Conservation (phyloP, 2,113 vertebrate species). For the Pelodiscus sinensis region DNA sequence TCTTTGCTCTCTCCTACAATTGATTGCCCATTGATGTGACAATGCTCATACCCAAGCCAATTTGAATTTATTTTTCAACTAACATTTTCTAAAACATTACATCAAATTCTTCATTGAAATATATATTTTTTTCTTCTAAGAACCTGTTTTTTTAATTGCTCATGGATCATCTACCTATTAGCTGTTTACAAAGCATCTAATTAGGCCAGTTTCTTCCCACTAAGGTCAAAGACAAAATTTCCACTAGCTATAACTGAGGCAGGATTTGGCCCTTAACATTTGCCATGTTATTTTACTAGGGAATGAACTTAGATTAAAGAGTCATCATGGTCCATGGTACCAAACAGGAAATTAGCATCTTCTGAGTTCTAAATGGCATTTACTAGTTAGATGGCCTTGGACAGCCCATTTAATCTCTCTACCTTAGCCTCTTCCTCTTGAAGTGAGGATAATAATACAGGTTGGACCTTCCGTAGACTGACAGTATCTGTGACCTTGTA, state of each 20-base stretch:
- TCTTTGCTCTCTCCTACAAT: accelerated
- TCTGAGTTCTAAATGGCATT: slow-evolving; percentile 32
- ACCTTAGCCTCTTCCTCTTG: slow-evolving; percentile 6
- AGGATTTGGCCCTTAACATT: background rate
- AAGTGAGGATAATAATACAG: background rate
- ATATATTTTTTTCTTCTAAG: background rate
- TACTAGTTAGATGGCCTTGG: slow-evolving; percentile 16
- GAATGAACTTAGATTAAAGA: slow-evolving; percentile 41
- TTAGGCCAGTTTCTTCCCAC: background rate
- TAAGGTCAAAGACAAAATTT: accelerated
- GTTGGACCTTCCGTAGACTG: too few relatives aligned
- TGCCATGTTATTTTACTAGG: slow-evolving; percentile 28
- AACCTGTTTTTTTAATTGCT: background rate
- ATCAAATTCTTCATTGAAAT: background rate
- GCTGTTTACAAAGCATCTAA: accelerated
- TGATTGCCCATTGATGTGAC: accelerated
- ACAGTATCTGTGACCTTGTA: too few relatives aligned
- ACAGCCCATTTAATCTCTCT: slow-evolving; percentile 7
- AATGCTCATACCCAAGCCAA: accelerated
- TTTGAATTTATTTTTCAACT: background rate
- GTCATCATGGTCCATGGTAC: background rate
- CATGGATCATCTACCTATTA: accelerated
- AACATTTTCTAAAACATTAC: background rate
- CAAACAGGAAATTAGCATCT: slow-evolving; percentile 37
- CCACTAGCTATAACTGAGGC: background rate